phyloP scores from a whole-genome alignment of 1,140 invertebrate species.

The Cecropterus lyciades region DNA sequence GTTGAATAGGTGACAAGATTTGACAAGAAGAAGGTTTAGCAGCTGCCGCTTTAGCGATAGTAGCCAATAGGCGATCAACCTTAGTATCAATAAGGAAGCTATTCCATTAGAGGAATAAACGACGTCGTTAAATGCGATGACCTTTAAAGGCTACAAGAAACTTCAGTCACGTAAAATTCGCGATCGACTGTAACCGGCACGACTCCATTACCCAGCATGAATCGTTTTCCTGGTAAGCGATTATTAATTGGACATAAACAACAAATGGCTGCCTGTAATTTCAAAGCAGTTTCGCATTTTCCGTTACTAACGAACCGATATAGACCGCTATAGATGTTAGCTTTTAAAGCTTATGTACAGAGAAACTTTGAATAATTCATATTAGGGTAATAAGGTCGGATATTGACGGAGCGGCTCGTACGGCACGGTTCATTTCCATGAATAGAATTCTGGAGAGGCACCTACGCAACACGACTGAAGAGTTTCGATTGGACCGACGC shows the following conservation, averaged over 20 bases:
- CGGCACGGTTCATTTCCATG: slow-evolving; percentile 42
- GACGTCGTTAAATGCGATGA: slow-evolving; percentile 15
- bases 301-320: neutral
- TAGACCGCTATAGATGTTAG: neutral
- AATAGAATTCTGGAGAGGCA: slow-evolving; percentile 46
- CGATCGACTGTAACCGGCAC: slow-evolving; percentile 57
- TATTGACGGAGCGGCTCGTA: slow-evolving; percentile 42
- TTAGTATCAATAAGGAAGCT: too few species aligned
- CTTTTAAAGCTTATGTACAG: slow-evolving; percentile 9
- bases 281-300: slow-evolving; percentile 1
- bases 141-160: slow-evolving; percentile 28
- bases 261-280: slow-evolving; percentile 10
- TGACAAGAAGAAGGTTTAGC: too few species aligned
- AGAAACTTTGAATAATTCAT: slow-evolving; percentile 59
- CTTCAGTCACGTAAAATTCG: slow-evolving; percentile 59
- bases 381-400: slow-evolving; percentile 46
- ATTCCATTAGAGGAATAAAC: slow-evolving; percentile 11
- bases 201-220: slow-evolving; percentile 40
- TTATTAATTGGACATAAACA: slow-evolving; percentile 23
- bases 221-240: slow-evolving; percentile 32
- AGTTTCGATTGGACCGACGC: slow-evolving; percentile 46
- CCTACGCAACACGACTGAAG: slow-evolving; percentile 28
- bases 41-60: too few species aligned
- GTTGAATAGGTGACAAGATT: too few species aligned
- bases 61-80: too few species aligned